These are phyloP conservation scores for Tamandua tetradactyla DNA, from an alignment of 2,797 vertebrate species.

Conservation along the genomic window DNA sequence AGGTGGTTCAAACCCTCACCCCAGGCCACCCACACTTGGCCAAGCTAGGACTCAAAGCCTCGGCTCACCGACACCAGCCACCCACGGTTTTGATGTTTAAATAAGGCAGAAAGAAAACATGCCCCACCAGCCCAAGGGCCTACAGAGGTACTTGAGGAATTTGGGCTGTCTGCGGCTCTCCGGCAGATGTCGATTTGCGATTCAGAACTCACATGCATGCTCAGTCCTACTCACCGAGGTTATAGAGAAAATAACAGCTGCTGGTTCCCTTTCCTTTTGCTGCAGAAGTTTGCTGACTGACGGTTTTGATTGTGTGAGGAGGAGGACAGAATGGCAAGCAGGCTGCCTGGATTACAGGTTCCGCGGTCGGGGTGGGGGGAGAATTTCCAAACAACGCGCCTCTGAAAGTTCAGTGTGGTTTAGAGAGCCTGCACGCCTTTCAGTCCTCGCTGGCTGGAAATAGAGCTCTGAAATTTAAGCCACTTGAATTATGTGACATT, in stretches of 20 bases:
- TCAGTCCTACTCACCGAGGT: rapidly evolving
- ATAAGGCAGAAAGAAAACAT: no score
- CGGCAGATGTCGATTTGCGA: rapidly evolving
- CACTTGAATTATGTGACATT: not conserved
- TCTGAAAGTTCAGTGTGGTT: not conserved
- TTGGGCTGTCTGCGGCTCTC: not conserved
- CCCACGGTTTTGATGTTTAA: rapidly evolving
- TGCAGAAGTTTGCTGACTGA: not conserved
- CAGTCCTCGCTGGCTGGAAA: not conserved
- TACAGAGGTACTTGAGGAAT: rapidly evolving
- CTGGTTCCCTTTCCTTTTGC: rapidly evolving
- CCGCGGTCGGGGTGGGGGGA: not conserved
- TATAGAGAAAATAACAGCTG: not conserved
- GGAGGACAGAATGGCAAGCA: not conserved
- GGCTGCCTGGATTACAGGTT: not conserved
- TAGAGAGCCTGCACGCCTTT: not conserved
- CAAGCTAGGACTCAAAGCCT: not conserved
- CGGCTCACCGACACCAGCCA: not conserved
- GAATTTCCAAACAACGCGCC: not conserved
- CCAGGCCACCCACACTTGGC: rapidly evolving
- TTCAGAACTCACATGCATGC: not conserved
- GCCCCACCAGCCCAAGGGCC: not conserved
- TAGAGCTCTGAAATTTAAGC: not conserved
- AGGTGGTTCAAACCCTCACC: not conserved
- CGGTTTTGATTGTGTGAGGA: not conserved